These are phyloP conservation scores for Bucorvus abyssinicus DNA, from an alignment of 2,797 vertebrate species.

Conservation along the genomic window DNA sequence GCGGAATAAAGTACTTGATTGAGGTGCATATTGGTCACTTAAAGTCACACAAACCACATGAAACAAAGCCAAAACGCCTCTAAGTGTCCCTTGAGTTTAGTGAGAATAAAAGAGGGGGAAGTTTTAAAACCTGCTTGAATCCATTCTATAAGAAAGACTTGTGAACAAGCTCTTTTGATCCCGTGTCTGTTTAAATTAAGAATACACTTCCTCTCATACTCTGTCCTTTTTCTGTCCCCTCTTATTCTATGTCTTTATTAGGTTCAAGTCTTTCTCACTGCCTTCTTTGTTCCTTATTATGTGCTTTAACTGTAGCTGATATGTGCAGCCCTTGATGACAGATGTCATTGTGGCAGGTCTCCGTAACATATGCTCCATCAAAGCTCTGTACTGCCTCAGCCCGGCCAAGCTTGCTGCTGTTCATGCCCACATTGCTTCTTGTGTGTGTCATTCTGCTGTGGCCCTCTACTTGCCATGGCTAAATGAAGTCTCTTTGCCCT, in stretches of 20 bases:
- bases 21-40: background rate
- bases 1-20: background rate
- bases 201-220: background rate
- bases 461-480: background rate
- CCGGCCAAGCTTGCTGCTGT: background rate
- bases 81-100: background rate
- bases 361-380: background rate
- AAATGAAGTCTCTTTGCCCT: background rate
- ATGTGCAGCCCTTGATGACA: background rate
- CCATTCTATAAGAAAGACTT: background rate
- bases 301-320: background rate
- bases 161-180: background rate
- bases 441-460: background rate
- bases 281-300: background rate
- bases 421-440: background rate
- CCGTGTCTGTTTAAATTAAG: background rate
- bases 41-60: background rate
- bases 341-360: background rate
- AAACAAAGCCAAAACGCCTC: background rate
- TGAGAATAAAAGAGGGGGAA: background rate
- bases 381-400: background rate
- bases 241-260: background rate
- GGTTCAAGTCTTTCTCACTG: background rate
- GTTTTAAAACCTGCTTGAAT: conserved; percentile 4
- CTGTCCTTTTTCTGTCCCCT: background rate